Evolutionary conservation across 2,888 invertebrate genomes (phyloP).

Genomic region (Xanthia togata): DNA sequence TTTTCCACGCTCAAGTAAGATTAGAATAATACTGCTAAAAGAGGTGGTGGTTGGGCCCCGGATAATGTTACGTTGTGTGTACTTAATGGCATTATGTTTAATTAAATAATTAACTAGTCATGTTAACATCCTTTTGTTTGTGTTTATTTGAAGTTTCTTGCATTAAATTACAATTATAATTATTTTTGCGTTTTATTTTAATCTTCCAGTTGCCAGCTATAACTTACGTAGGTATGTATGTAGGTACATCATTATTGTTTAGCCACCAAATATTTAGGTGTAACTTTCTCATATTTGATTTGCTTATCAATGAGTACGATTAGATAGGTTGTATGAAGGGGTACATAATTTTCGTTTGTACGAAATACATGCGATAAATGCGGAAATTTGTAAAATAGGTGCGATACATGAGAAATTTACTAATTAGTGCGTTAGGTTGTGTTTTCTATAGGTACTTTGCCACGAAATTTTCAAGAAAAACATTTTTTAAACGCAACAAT

Average conservation of each 20-base stretch:
- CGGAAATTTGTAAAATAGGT: no score
- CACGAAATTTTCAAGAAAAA: no score
- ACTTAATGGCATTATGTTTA: constrained; percentile 60
- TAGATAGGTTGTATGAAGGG: not conserved
- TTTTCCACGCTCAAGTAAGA: no score
- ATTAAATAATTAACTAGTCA: constrained; percentile 59
- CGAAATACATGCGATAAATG: no score
- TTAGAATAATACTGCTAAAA: no score
- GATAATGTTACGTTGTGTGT: constrained; percentile 43
- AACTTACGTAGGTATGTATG: no score
- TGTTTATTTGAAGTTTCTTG: constrained; percentile 34
- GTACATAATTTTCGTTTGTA: not conserved
- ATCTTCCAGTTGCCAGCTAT: not conserved
- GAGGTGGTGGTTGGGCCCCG: no score
- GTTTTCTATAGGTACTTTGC: no score
- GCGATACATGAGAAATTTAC: no score
- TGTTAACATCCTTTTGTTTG: constrained; percentile 48
- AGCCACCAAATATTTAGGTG: not conserved
- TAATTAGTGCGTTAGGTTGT: no score
- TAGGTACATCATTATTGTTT: not conserved
- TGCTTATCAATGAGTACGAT: not conserved
- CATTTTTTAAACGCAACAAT: no score
- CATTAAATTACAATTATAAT: constrained; percentile 35
- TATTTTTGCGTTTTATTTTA: constrained; percentile 40
- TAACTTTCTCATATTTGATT: not conserved